Evolutionary conservation across 2,113 vertebrate species (phyloP).

Genomic region (Terrapene triunguis): DNA sequence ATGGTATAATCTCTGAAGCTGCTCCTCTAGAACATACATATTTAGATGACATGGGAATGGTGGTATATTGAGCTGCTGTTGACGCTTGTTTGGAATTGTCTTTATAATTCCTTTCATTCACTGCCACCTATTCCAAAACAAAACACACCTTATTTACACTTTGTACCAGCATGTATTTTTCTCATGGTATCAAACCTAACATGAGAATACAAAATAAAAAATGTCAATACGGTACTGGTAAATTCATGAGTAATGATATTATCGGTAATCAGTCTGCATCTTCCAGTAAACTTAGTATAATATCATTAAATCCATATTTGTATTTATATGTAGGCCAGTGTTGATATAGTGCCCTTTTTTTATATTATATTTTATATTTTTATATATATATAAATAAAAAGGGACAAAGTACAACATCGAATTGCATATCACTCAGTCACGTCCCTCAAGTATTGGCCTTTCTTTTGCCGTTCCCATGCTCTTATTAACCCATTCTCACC

Average conservation of each 20-base stretch:
- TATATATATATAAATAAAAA: not conserved
- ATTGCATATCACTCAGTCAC: not conserved
- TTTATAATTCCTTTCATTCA: not conserved
- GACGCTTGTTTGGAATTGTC: not conserved
- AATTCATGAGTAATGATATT: not conserved
- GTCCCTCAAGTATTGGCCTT: not conserved
- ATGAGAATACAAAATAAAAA: not conserved
- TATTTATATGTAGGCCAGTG: not conserved
- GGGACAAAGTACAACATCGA: not conserved
- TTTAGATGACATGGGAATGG: not conserved
- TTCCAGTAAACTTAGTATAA: not conserved
- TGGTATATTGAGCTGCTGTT: not conserved
- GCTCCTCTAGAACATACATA: not conserved
- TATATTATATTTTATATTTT: no score
- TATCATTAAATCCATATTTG: not conserved
- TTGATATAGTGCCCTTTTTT: not conserved
- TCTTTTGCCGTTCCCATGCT: not conserved
- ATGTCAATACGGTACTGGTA: not conserved
- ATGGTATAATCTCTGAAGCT: not conserved
- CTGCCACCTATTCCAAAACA: not conserved
- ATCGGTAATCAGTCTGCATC: not conserved
- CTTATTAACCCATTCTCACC: rapidly evolving
- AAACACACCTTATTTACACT: not conserved
- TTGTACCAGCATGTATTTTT: not conserved
- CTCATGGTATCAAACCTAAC: not conserved